Evolutionary conservation across 2,888 invertebrate genomes (phyloP).

Genomic region (Cylloceria caligata): DNA sequence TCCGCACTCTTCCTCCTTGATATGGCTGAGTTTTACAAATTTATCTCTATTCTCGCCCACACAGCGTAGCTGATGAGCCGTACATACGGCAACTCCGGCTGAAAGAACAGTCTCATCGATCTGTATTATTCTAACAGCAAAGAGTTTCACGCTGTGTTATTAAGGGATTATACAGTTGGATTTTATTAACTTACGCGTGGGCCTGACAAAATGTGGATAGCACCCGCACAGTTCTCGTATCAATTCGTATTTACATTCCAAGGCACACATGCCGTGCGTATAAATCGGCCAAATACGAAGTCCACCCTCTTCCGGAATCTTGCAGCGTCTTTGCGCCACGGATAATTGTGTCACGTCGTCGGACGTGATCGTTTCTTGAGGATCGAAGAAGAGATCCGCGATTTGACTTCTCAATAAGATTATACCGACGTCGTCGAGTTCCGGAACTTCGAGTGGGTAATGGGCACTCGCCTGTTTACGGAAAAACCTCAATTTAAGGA

Average conservation of each 20-base stretch:
- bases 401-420: background rate
- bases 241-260: slow-evolving; percentile 89
- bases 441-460: slow-evolving; percentile 60
- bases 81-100: slow-evolving; percentile 73
- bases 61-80: slow-evolving; percentile 73
- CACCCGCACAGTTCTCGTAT: slow-evolving; percentile 89
- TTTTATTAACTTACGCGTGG: slow-evolving; percentile 85
- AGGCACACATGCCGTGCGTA: slow-evolving; percentile 89
- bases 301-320: slow-evolving; percentile 88
- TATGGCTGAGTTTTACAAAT: slow-evolving; percentile 51
- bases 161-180: too few species aligned
- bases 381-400: background rate
- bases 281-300: slow-evolving; percentile 89
- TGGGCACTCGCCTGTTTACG: slow-evolving; percentile 43
- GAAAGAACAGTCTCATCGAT: slow-evolving; percentile 37
- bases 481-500: background rate
- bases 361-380: slow-evolving; percentile 36
- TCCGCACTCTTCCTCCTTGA: slow-evolving; percentile 46
- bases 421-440: slow-evolving; percentile 23
- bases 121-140: too few species aligned
- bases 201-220: slow-evolving; percentile 91
- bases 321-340: slow-evolving; percentile 88
- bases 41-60: slow-evolving; percentile 61
- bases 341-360: slow-evolving; percentile 63
- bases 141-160: too few species aligned